Evolutionary conservation across 2,113 vertebrate genomes (phyloP).

Genomic region (Tursiops truncatus): DNA sequence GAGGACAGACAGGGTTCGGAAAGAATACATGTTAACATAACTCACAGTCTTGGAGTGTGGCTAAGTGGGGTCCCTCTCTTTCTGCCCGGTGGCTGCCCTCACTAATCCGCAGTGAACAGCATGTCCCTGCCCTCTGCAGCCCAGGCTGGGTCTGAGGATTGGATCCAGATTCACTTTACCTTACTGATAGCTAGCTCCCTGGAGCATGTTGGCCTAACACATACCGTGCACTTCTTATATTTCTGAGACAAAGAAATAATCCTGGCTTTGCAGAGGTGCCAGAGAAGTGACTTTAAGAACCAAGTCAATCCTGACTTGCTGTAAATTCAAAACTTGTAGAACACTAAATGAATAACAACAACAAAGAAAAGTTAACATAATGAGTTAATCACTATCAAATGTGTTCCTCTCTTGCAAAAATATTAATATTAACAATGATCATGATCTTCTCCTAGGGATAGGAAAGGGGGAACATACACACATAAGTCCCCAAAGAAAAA

Average conservation of each 20-base stretch:
- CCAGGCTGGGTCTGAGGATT: neutral
- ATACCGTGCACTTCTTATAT: neutral
- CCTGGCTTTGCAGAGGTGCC: neutral
- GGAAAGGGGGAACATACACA: neutral
- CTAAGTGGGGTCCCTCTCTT: no score
- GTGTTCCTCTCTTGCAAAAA: neutral
- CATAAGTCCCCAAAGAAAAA: neutral
- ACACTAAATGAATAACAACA: neutral
- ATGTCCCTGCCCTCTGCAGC: neutral
- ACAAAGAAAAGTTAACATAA: neutral
- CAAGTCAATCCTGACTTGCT: neutral
- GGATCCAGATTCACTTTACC: neutral
- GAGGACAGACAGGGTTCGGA: neutral
- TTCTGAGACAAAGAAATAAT: neutral
- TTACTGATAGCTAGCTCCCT: neutral
- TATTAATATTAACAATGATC: neutral
- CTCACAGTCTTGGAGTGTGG: neutral
- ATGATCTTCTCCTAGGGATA: neutral
- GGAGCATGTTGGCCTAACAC: neutral
- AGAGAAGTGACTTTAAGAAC: neutral
- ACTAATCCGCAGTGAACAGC: neutral
- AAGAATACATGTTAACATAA: neutral
- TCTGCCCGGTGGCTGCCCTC: neutral
- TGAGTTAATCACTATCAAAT: neutral
- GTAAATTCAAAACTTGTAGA: neutral